phyloP scores from a whole-genome alignment of 2,113 vertebrate genomes.

The Eublepharis macularius region DNA sequence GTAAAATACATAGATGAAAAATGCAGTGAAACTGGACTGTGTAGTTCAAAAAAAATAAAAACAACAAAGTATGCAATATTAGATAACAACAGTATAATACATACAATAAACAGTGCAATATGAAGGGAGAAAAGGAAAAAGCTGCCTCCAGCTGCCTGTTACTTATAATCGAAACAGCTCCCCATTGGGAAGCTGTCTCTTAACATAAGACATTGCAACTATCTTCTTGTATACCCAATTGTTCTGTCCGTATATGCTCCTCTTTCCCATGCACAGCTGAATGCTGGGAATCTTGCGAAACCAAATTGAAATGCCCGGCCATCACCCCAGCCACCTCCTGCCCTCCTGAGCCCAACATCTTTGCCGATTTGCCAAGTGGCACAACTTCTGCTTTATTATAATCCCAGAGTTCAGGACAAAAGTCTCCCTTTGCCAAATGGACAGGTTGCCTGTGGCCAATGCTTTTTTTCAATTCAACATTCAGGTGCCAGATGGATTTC shows the following conservation, averaged over 20 bases:
- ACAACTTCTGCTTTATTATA: background rate
- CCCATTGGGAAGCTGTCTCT: too few relatives aligned
- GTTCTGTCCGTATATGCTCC: background rate
- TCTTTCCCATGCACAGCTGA: background rate
- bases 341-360: background rate
- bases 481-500: conserved; percentile 32
- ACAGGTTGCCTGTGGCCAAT: conserved; percentile 10
- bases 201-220: too few relatives aligned
- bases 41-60: too few relatives aligned
- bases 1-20: too few relatives aligned
- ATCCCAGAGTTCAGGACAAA: background rate
- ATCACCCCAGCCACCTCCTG: background rate
- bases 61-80: too few relatives aligned
- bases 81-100: too few relatives aligned
- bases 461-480: conserved; percentile 30
- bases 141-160: too few relatives aligned
- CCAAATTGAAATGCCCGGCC: background rate
- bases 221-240: too few relatives aligned
- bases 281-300: background rate
- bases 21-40: too few relatives aligned
- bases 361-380: conserved; percentile 11
- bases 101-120: too few relatives aligned
- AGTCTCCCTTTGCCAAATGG: conserved; percentile 7
- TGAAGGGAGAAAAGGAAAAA: too few relatives aligned
- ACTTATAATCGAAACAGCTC: too few relatives aligned